Conservation (phyloP, 1,140 invertebrate species). For the Drosophila ficusphila region DNA sequence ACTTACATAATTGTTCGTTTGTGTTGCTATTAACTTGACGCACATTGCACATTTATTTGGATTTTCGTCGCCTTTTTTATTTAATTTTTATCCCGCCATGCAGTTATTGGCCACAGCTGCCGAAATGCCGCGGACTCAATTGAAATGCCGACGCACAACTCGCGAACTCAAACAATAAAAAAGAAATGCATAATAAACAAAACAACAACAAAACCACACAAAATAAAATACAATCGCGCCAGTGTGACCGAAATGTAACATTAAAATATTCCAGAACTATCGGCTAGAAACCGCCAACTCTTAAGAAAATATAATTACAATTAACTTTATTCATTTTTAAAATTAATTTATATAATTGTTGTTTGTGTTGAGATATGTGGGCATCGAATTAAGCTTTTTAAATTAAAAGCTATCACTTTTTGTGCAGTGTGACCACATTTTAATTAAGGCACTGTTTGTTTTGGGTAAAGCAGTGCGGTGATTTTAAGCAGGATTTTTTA, state of each 20-base stretch:
- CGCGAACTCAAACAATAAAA: conserved; percentile 63
- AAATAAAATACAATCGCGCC: conserved; percentile 55
- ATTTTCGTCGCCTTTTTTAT: conserved; percentile 8
- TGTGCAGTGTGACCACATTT: no score
- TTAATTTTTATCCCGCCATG: conserved; percentile 7
- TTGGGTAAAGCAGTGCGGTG: no score
- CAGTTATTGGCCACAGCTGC: background rate
- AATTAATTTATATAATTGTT: background rate
- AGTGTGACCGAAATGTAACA: conserved; percentile 28
- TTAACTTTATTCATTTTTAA: background rate
- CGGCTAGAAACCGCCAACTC: background rate
- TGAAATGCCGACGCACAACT: conserved; percentile 20
- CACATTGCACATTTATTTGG: conserved; percentile 54
- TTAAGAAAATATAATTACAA: background rate
- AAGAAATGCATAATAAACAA: conserved; percentile 65
- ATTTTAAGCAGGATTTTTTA: no score
- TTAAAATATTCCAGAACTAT: background rate
- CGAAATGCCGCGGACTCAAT: conserved; percentile 29
- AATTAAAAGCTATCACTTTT: no score
- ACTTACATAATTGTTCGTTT: conserved; percentile 76
- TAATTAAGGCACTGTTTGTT: no score
- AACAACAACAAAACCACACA: conserved; percentile 51
- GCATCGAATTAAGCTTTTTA: no score
- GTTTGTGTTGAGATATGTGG: no score
- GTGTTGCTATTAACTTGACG: conserved; percentile 53